Conservation (phyloP, 2,113 vertebrate species). For the Dipodomys stephensi region DNA sequence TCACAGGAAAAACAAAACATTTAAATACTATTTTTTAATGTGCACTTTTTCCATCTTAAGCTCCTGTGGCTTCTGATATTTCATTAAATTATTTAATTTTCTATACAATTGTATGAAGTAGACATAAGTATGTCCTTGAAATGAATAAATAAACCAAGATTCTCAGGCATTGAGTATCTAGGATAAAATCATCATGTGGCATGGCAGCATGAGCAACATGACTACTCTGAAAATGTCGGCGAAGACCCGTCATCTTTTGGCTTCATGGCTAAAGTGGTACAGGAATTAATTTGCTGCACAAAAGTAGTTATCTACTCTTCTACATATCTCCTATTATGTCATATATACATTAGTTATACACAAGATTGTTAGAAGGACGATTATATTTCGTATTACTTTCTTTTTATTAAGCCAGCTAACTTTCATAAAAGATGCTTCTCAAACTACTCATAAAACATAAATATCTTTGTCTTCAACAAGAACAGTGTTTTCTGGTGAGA, state of each 20-base stretch:
- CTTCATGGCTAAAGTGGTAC: neutral
- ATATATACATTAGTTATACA: neutral
- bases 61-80: neutral
- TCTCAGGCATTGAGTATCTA: neutral
- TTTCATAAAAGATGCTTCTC: neutral
- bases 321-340: neutral
- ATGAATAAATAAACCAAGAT: neutral
- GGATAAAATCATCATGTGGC: neutral
- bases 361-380: neutral
- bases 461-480: neutral
- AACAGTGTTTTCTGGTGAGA: neutral
- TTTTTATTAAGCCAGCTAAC: constrained; percentile 21
- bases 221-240: neutral
- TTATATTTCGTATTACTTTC: neutral
- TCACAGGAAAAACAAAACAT: neutral
- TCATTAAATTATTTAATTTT: constrained; percentile 39
- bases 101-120: neutral
- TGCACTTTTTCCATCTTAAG: constrained; percentile 12
- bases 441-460: neutral
- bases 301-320: neutral
- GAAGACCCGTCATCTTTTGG: neutral
- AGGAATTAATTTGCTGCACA: neutral
- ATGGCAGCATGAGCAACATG: neutral
- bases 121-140: neutral
- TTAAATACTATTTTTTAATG: neutral